Evolutionary conservation across 1,140 invertebrate species (phyloP), one percentile per base, ranked within the genome.

Genomic region (Drosophila ercepeae): DNA sequence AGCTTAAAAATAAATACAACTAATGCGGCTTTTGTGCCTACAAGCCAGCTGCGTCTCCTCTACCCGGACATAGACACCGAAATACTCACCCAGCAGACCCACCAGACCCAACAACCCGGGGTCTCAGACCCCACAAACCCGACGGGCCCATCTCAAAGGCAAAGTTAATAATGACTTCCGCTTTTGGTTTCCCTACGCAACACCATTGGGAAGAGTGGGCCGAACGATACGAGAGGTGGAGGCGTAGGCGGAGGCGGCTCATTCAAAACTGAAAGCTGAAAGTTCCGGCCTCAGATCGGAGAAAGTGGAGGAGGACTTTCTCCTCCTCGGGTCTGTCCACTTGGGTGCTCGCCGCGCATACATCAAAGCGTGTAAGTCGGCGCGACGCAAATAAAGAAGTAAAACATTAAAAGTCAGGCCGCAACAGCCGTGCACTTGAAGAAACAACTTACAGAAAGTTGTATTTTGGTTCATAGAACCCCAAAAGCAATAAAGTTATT

Each of bases 1-100:
- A 86, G 78, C 83, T 88, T 88, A 88, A 86, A 88, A 88, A 88
- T 88, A 88, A 88, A 88, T 88, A 88, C 82, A 88, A 88, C 82
- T 88, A 88, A 88, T 88, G 82, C 82, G 82, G 82, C 82, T 88
- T 88, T 88, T 88, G 83, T 88, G 82, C 82, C 82, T 88, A 89
- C 82, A 82, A 89, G 73, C 82, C 82, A 88, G 82, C 83, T 88
- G 82, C 64, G 82, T 58, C 77, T 79, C 76, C 76, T 70, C 60
- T 23, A 36, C 48, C 55, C 49, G 55, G 61, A 75, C 63, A 88
- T 74, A 58, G 64, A 86, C 59, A 86, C 68, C 59, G 32, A 49
- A n/a, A 48, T 16, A 51, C 39, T 6, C 29, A n/a, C 19, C 54
- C 53, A 45, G n/a, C n/a, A n/a, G n/a, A n/a, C n/a, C n/a, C n/a